Percentiles rank a stretch among this genome's conserved stretches.
Conservation (phyloP, 2,113 vertebrate genomes). For the Etheostoma spectabile region DNA sequence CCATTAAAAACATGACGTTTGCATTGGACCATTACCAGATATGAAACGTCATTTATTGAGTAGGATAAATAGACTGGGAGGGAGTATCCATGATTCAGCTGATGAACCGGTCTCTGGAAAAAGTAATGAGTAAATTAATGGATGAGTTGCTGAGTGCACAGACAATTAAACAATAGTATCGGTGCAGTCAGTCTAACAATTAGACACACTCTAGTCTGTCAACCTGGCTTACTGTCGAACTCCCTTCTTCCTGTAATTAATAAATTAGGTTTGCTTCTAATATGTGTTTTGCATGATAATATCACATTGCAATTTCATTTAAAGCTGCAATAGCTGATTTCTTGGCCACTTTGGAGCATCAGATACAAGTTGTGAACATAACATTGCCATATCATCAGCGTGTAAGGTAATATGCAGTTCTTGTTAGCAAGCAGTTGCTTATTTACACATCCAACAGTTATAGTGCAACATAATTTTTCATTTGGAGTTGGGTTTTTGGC, state of each 20-base stretch:
- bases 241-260: neutral
- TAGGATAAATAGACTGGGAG: constrained; percentile 26
- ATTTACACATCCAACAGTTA: neutral
- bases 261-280: neutral
- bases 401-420: neutral
- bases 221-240: neutral
- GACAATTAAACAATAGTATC: constrained; percentile 18
- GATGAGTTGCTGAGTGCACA: constrained; percentile 5
- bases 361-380: neutral
- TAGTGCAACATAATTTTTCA: neutral
- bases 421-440: neutral
- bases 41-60: constrained; percentile 32
- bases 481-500: too few relatives aligned
- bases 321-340: neutral
- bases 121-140: constrained; percentile 33
- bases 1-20: constrained; percentile 44
- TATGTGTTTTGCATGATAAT: neutral
- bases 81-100: constrained; percentile 31
- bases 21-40: constrained; percentile 14
- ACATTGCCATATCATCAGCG: neutral
- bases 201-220: neutral
- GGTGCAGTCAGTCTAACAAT: neutral
- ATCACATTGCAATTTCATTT: neutral
- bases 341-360: neutral
- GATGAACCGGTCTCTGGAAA: constrained; percentile 36